These are phyloP conservation scores for Cichlasoma orientale DNA, from an alignment of 2,797 vertebrate genomes.

Conservation along the genomic window DNA sequence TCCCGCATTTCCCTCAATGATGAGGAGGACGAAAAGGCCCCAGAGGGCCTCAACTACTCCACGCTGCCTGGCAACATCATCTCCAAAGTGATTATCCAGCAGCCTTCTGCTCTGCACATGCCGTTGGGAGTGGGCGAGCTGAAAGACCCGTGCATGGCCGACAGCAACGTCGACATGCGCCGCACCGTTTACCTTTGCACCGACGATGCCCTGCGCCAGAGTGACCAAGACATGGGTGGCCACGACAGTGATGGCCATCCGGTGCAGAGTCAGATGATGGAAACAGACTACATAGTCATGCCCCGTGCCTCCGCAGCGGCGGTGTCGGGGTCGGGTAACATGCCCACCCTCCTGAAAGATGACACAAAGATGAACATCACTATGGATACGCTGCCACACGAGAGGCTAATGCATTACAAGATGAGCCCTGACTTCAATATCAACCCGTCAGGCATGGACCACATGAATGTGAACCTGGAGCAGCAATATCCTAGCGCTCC, in stretches of 20 bases:
- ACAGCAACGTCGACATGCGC: conserved; percentile 89
- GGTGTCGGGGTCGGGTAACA: conserved; percentile 82
- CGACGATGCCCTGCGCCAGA: conserved; percentile 91
- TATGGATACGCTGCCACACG: conserved; percentile 94
- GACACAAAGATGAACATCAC: conserved; percentile 95
- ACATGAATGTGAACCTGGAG: conserved; percentile 95
- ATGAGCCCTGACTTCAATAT: conserved; percentile 94
- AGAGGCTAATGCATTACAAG: conserved; percentile 98
- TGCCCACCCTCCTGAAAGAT: conserved; percentile 92
- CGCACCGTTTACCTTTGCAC: conserved; percentile 97
- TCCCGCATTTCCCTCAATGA: conserved; percentile 98
- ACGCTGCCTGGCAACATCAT: conserved; percentile 98
- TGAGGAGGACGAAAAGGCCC: conserved; percentile 92
- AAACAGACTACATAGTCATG: conserved; percentile 99
- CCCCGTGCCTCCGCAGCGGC: conserved; percentile 80
- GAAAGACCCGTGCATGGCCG: conserved; percentile 90
- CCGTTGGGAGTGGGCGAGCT: conserved; percentile 92
- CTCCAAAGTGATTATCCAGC: conserved; percentile 99
- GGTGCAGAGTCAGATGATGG: conserved; percentile 92
- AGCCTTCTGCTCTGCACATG: conserved; percentile 94
- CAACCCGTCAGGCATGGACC: conserved; percentile 93
- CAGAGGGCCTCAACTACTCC: conserved; percentile 96
- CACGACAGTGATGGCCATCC: conserved; percentile 87
- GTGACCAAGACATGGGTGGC: conserved; percentile 90
- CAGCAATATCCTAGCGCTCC: conserved; percentile 84